Evolutionary conservation across 1,140 invertebrate genomes (phyloP), one percentile per base, ranked within the genome.

Genomic region (Proctacanthus coquilletti): DNA sequence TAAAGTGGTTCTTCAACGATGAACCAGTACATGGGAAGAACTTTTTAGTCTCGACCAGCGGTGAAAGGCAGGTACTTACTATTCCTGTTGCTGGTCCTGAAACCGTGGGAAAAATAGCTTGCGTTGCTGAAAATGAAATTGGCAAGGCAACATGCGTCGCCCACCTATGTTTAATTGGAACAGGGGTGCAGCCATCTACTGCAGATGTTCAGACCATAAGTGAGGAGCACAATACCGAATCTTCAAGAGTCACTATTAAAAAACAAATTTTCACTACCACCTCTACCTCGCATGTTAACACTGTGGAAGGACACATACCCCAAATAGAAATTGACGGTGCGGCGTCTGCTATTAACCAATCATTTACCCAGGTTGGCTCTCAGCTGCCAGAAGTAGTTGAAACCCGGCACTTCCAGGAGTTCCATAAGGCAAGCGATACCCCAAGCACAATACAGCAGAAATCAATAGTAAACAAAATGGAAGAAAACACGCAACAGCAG

Each of bases 1-100:
- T 82, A 19, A 64, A 71, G 37, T 85, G 82, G 82, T 61, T 72
- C 15, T 78, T 80, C 51, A 80, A 82, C 48, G 74, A 75, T 18
- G 65, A 72, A 43, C 70, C 74, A 5, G 68, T 83, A 19, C 68
- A 72, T 35, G 75, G 74, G n/a, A 73, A 72, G 46, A 70, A 80
- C 43, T 80, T 84, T 49, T 55, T 77, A 11, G 66, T 77, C 11
- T 75, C 71, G 2, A 75, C 73, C 18, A 80, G 76, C 42, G 80
- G 78, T 0, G 71, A 80, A 48, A 64, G 69, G 14, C 74, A 85
- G 52, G 70, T 76, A 14, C 53, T 87, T 21, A 70, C 70, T 39
- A 73, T 84, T 38, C 70, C 71, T 21, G 60, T 68, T 45, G 51
- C 66, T 6, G 60, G 54, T 30, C 64, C 68, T 48, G 66, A 72